Conservation (phyloP, 2,888 invertebrate genomes). For the Polydrusus tereticollis region DNA sequence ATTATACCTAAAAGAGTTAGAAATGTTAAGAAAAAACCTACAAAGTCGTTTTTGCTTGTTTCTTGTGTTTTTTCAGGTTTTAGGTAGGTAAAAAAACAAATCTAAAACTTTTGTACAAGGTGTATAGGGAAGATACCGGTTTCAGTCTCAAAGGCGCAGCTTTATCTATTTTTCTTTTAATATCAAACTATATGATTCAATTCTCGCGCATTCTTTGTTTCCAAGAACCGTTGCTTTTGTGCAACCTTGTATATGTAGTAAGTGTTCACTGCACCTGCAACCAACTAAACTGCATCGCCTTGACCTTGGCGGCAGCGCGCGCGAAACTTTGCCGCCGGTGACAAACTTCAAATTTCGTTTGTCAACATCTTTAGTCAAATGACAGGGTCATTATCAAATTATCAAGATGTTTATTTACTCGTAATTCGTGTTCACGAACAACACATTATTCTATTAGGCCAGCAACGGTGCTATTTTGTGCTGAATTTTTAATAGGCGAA, state of each 20-base stretch:
- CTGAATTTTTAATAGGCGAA: conserved; percentile 26
- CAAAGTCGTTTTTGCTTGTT: no score
- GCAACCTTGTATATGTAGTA: background rate
- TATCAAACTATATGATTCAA: no score
- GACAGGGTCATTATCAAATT: conserved; percentile 45
- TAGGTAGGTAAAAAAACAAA: no score
- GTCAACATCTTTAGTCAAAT: conserved; percentile 38
- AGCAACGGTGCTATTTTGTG: conserved; percentile 12
- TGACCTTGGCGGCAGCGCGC: conserved; percentile 1
- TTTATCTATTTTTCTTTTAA: no score
- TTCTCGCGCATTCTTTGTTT: no score
- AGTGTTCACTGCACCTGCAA: conserved; percentile 5
- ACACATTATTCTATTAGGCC: conserved; percentile 41
- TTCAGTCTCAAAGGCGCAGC: no score
- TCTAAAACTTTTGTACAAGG: no score
- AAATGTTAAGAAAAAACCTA: no score
- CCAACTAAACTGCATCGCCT: conserved; percentile 3
- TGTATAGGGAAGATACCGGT: no score
- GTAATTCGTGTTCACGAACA: conserved; percentile 25
- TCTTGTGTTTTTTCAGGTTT: no score
- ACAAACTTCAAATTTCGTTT: conserved; percentile 35
- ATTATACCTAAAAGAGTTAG: no score
- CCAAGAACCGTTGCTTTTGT: no score
- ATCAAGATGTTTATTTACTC: conserved; percentile 43
- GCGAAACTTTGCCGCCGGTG: background rate